Evolutionary conservation across 2,888 invertebrate species (phyloP), one percentile per base, ranked within the genome.

Genomic region (Drosophila gaucha): DNA sequence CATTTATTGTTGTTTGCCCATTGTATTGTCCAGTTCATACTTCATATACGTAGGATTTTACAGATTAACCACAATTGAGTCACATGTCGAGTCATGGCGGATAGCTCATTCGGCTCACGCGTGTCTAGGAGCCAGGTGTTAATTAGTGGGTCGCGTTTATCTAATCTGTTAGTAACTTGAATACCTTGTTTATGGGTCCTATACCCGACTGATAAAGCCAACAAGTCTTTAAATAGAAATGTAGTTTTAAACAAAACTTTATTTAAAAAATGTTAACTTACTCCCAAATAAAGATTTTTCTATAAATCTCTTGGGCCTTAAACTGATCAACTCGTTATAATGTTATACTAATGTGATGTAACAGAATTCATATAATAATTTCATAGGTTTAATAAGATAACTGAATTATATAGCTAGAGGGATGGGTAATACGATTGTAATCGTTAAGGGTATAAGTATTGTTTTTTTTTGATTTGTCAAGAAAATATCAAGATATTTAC

Each of bases 171-270:
- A 44, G 36, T 49, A 44, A 22, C 38, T 30, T 16, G 33, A 69
- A 65, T 60, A 31, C 35, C 54, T 69, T 65, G 65, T 65, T 57
- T 59, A 73, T 68, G 31, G 56, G 33, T 9, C 51, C 65, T 74
- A 60, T 65, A 60, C 22, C 30, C 12, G 0, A 14, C 1, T 33
- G 70, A 62, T 67, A 51, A 55, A 35, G 31, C 52, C 8, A 20
- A 14, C 22, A 36, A 46, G 10, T 30, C 20, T 20, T 55, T 31
- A 28, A 47, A 26, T 16, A 18, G 2, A 36, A 54, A 12, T 33
- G 6, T 6, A 44, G 44, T n/a, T 16, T 44, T 16, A 44, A 28
- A 44, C 26, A 28, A 30, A 8, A 20, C 2, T 44, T 30, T 18
- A 26, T n/a, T 1, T 18, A 10, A 28, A 5, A 20, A 6, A 8